Conservation (phyloP, 2,888 invertebrate species). For the Folsomia candida region DNA sequence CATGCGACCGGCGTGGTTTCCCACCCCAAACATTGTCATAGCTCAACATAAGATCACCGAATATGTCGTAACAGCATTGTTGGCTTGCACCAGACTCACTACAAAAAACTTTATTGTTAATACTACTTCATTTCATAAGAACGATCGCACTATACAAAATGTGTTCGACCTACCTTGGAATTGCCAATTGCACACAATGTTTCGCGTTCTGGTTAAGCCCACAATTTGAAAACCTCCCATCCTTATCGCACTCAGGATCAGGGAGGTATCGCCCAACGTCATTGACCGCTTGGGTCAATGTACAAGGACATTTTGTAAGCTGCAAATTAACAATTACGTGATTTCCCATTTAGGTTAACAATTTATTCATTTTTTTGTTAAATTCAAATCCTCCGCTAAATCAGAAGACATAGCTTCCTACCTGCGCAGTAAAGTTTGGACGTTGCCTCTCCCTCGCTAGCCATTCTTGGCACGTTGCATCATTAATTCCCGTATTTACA, state of each 20-base stretch:
- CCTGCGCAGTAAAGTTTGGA: conserved; percentile 80
- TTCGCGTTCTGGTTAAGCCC: conserved; percentile 82
- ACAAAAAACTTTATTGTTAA: not conserved
- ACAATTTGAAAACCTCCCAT: conserved; percentile 80
- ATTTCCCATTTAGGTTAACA: not conserved
- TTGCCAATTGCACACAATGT: conserved; percentile 88
- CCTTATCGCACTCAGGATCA: conserved; percentile 85
- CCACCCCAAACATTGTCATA: conserved; percentile 96
- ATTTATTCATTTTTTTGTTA: no score
- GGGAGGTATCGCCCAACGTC: conserved; percentile 92
- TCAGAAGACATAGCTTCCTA: no score
- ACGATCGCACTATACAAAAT: not conserved
- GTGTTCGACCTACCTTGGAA: conserved; percentile 71
- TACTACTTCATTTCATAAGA: no score
- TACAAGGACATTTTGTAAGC: conserved; percentile 80
- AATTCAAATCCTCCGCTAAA: no score
- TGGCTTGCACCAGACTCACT: conserved; percentile 89
- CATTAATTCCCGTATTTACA: conserved; percentile 73
- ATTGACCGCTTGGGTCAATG: conserved; percentile 78
- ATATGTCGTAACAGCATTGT: conserved; percentile 95
- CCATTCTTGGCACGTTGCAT: conserved; percentile 89
- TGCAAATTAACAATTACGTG: no score
- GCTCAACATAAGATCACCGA: conserved; percentile 85
- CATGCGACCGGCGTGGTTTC: conserved; percentile 76
- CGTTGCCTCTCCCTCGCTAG: conserved; percentile 74